Evolutionary conservation across 2,113 vertebrate genomes (phyloP), one percentile per base, ranked within the genome.

Genomic region (Mormoops blainvillei): DNA sequence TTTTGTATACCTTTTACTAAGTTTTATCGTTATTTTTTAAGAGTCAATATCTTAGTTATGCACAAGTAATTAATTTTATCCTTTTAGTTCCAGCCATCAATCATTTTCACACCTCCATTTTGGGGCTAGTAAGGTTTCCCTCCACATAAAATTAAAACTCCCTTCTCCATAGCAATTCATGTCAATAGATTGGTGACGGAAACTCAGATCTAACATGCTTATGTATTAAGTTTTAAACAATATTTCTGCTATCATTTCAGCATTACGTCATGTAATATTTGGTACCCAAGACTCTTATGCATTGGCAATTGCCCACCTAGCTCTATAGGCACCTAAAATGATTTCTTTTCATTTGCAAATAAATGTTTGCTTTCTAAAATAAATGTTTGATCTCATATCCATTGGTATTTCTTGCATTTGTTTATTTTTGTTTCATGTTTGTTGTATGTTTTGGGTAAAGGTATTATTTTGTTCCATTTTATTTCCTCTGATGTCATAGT

Each of bases 71-170:
- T 26, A 76, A 45, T 2, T 80, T 83, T 26, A 65, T 73, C 36
- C 5, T 81, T 4, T 0, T 22, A 1, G 50, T 48, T 16, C 20
- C 22, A 36, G 4, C 1, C 15, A 63, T 36, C 0, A 81, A 14
- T 8, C 16, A 31, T 7, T 38, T 28, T 19, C 10, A 38, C 10
- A 74, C 1, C 0, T n/a, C 7, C 33, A 63, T 89, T 83, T 56
- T 48, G 4, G 3, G 4, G 9, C 4, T 20, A 70, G 2, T 31
- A 48, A 77, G 7, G 2, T 58, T 58, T 19, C 82, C 65, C 65
- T 95, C 87, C 67, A 58, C 24, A 65, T 52, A 12, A 70, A 6
- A 54, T 83, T 38, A 71, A 45, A 48, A 45, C 12, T 91, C 4
- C 15, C 19, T 82, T 73, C 48, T 77, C n/a, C 48, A 5, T 7